A percentile compares a stretch with the other conserved stretches of the same genome.
Conservation (phyloP, 2,797 vertebrate genomes). For the Ctenopoma multispine region DNA sequence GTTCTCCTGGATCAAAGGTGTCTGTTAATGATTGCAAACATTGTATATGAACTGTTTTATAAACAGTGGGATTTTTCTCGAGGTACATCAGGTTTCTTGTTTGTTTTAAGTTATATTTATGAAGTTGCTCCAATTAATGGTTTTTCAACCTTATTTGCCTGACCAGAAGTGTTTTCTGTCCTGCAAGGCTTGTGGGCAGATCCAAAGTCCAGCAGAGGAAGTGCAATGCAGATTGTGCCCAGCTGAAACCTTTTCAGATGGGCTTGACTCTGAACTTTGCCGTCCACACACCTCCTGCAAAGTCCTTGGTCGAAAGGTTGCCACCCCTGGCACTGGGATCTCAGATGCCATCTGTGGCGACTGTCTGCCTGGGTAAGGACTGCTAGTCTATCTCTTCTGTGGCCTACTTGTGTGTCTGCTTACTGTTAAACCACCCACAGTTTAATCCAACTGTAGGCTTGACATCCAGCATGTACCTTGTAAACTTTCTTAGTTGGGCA, state of each 20-base stretch:
- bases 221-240: constrained; percentile 85
- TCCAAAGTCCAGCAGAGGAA: constrained; percentile 60
- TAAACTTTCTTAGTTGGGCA: constrained; percentile 36
- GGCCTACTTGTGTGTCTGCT: constrained; percentile 10
- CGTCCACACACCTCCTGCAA: constrained; percentile 82
- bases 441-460: not conserved
- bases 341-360: constrained; percentile 86
- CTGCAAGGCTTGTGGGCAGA: constrained; percentile 80
- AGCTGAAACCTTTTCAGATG: constrained; percentile 86
- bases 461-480: constrained; percentile 11
- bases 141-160: constrained; percentile 3
- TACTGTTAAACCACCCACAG: not conserved
- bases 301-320: constrained; percentile 72
- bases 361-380: constrained; percentile 88
- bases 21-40: not conserved
- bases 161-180: constrained; percentile 17
- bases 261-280: constrained; percentile 77
- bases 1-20: no score
- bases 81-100: constrained; percentile 7
- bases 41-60: no score
- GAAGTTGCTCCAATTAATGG: not conserved
- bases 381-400: constrained; percentile 1
- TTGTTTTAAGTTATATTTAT: constrained; percentile 8
- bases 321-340: constrained; percentile 71
- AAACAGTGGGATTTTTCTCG: not conserved